Conservation (phyloP, 2,113 vertebrate species). For the Ptilorrhoa leucosticta region DNA sequence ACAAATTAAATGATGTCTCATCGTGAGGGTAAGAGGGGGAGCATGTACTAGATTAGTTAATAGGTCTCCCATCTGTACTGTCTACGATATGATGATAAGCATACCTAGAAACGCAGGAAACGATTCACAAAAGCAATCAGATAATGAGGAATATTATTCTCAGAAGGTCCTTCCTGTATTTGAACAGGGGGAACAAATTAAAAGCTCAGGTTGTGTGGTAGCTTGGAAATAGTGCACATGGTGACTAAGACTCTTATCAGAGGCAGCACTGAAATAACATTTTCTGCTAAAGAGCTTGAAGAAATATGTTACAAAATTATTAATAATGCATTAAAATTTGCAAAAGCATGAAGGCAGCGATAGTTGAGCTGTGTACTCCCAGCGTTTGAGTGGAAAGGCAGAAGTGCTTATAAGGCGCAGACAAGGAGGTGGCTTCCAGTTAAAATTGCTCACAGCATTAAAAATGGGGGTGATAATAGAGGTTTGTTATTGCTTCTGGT, state of each 20-base stretch:
- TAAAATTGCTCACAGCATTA: not conserved
- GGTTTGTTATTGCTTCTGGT: not conserved
- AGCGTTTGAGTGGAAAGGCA: not conserved
- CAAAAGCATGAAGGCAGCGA: conserved; percentile 39
- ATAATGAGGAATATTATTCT: conserved; percentile 64
- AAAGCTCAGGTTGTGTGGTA: conserved; percentile 49
- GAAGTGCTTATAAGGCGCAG: not conserved
- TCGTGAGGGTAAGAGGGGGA: not conserved
- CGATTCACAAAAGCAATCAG: conserved; percentile 60
- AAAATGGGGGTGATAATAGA: not conserved
- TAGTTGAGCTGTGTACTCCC: conserved; percentile 30
- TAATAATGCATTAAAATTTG: conserved; percentile 68
- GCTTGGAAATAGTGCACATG: conserved; percentile 46
- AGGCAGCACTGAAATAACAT: conserved; percentile 52
- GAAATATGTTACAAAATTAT: conserved; percentile 63
- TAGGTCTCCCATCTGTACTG: conserved; percentile 44
- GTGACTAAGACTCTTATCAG: conserved; percentile 56
- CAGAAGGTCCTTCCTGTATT: conserved; percentile 60
- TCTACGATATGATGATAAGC: conserved; percentile 36
- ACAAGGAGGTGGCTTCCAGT: not conserved
- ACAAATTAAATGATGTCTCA: conserved; percentile 42
- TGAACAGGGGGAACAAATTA: conserved; percentile 55
- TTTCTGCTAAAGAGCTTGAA: conserved; percentile 58
- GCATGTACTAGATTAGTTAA: not conserved
- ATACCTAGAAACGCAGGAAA: conserved; percentile 53